Evolutionary conservation across 2,113 vertebrate genomes (phyloP), one percentile per base, ranked within the genome.

Genomic region (Macquaria australasica): DNA sequence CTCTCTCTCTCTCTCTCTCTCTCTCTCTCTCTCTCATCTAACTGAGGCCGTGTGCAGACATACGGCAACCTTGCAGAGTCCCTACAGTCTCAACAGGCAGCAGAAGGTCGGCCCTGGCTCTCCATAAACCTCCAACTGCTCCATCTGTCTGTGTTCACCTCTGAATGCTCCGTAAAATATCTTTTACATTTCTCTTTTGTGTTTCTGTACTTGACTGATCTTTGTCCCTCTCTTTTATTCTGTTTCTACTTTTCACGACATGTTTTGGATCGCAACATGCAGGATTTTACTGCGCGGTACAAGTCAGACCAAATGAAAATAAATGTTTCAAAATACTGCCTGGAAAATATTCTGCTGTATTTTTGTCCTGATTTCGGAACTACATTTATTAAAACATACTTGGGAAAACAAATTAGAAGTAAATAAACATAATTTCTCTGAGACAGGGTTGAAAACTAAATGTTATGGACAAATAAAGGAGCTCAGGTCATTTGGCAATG

Each of bases 141-240:
- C 92, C 91, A 92, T 94, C 93, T 94, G 92, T 91, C 85, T 79
- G 75, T 16, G 78, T 67, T 83, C 59, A 83, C 3, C 31, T 70
- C 60, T 53, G 34, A 82, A 78, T 51, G 55, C 50, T 58, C 56
- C 0, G 3, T n/a, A 15, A 60, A 77, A n/a, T 8, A 45, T 53
- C 59, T 8, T 34, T 34, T 51, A 53, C 48, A 4, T 59, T 59
- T 34, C 28, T 39, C 25, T 31, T 68, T 34, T 48, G 15, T 72
- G 37, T 74, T 14, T 73, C 28, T 84, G 43, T 50, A 8, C 50
- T 43, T 34, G 68, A 58, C 48, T 23, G n/a, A 68, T 68, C 48
- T 50, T 59, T 28, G 20, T 81, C 7, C 4, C 18, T 15, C 2
- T 68, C 11, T 56, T 68, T 55, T 20, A 11, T 55, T 67, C 45